Conservation (phyloP, 2,113 vertebrate genomes). For the Alaudala cheleensis region DNA sequence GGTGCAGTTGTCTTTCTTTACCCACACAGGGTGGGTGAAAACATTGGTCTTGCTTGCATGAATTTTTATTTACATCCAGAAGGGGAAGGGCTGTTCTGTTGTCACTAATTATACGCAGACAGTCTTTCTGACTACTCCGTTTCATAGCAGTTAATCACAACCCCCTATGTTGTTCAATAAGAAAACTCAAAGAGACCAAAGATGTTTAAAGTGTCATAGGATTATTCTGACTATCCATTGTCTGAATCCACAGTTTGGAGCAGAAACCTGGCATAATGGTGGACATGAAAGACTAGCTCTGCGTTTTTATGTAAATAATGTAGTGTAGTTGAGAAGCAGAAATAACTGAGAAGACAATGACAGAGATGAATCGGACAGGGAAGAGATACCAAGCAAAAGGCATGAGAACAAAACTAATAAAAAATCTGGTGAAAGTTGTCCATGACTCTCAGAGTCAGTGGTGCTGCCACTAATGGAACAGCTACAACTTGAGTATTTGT, state of each 20-base stretch:
- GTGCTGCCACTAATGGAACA: background rate
- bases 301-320: background rate
- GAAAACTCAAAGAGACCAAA: background rate
- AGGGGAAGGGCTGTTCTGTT: background rate
- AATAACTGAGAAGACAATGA: background rate
- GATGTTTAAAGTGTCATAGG: background rate
- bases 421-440: background rate
- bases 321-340: background rate
- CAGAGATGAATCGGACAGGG: background rate
- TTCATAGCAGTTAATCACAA: background rate
- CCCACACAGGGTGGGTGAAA: background rate
- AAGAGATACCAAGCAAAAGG: background rate
- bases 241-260: background rate
- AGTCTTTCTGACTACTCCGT: background rate
- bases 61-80: background rate
- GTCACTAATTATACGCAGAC: background rate
- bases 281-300: background rate
- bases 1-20: background rate
- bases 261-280: background rate
- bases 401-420: background rate
- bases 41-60: background rate
- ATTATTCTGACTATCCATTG: background rate
- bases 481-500: background rate
- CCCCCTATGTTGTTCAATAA: background rate
- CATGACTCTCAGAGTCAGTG: accelerated